These are phyloP conservation scores for Huso huso DNA, from an alignment of 2,797 vertebrate genomes.

Conservation along the genomic window DNA sequence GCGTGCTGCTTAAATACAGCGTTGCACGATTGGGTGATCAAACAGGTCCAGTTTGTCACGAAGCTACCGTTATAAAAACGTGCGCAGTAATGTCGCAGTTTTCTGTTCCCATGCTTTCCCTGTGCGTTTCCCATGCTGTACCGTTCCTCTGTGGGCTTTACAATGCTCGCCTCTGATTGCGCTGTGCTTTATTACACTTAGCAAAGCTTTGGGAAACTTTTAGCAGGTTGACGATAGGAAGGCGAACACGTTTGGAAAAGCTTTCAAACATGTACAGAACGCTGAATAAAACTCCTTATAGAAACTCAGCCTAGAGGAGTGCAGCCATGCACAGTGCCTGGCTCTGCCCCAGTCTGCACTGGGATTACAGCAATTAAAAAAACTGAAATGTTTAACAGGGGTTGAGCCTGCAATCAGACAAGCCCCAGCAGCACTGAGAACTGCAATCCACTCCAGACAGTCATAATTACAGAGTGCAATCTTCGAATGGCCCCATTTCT, in stretches of 20 bases:
- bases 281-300: constrained; percentile 21
- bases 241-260: background rate
- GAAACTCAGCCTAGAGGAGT: too few relatives aligned
- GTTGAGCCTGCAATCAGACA: constrained; percentile 33
- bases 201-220: background rate
- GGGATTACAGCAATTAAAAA: constrained; percentile 37
- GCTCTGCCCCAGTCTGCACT: background rate
- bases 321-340: too few relatives aligned
- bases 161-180: too few relatives aligned
- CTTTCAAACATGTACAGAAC: background rate
- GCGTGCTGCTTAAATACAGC: too few relatives aligned
- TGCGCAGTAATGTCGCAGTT: too few relatives aligned
- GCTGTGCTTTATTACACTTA: too few relatives aligned
- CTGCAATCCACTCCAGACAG: constrained; percentile 46
- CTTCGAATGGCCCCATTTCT: constrained; percentile 43
- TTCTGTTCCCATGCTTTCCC: too few relatives aligned
- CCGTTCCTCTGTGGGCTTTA: too few relatives aligned
- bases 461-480: constrained; percentile 59
- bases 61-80: too few relatives aligned
- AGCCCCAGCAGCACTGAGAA: constrained; percentile 34
- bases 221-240: constrained; percentile 14
- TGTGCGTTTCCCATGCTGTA: too few relatives aligned
- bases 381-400: constrained; percentile 32
- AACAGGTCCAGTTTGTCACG: too few relatives aligned
- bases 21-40: too few relatives aligned